These are phyloP conservation scores for Cantharis lateralis DNA, from an alignment of 2,888 invertebrate genomes.

Conservation along the genomic window DNA sequence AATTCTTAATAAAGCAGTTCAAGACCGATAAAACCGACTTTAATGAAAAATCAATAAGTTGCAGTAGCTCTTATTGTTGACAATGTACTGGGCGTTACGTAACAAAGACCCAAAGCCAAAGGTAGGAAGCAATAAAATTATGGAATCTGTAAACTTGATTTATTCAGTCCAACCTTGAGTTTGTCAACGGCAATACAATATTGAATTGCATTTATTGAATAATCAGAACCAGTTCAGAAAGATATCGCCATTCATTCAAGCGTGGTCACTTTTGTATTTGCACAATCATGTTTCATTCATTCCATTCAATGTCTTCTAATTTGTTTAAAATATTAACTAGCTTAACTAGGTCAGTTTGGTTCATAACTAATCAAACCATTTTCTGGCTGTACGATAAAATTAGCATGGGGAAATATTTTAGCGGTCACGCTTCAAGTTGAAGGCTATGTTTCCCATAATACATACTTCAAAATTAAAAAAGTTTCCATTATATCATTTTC, in stretches of 20 bases:
- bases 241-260: not conserved
- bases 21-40: not conserved
- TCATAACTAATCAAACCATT: not conserved
- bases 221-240: not conserved
- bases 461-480: not conserved
- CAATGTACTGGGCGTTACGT: not conserved
- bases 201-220: not conserved
- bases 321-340: not conserved
- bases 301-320: not conserved
- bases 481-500: not conserved
- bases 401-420: not conserved
- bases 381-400: not conserved
- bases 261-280: not conserved
- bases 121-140: not conserved
- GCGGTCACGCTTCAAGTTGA: not conserved
- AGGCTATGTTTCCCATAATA: not conserved
- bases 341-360: not conserved
- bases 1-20: not conserved
- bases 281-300: not conserved
- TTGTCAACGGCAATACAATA: not conserved
- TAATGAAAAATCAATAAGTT: not conserved
- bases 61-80: not conserved
- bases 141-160: not conserved
- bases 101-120: not conserved
- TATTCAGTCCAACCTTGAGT: no score